Evolutionary conservation across 2,888 invertebrate genomes (phyloP), one percentile per base, ranked within the genome.

Genomic region (Lasioglossum calceatum): DNA sequence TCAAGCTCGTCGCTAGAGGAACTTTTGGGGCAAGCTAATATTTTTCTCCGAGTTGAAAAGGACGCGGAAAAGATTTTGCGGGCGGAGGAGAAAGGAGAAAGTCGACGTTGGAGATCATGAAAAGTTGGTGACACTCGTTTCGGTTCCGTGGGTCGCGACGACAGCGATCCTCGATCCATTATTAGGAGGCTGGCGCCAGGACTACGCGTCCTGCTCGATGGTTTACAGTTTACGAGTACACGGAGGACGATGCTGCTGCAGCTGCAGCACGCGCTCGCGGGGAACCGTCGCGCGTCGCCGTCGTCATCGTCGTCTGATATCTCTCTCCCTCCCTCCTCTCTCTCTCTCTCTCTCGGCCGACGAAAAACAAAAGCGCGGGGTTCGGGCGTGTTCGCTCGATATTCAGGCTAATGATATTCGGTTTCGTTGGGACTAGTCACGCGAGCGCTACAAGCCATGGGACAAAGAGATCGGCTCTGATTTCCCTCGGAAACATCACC

Each of bases 361-460:
- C 54, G 77, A 81, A 83, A 87, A 85, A 81, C 83, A 85, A 82
- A 87, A 85, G 88, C 77, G 76, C 36, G 73, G 67, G 81, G 80
- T 42, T 77, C 73, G 79, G 82, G 81, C 64, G 83, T 80, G 81
- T 82, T 85, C 86, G 78, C 78, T 83, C 82, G 82, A 88, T 88
- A 88, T 86, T 88, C 88, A 72, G 88, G 86, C 86, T 88, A 88
- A 88, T 84, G 88, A 84, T 84, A 84, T 88, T 84, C 84, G 79
- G 73, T 82, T 82, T 88, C 75, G 76, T 27, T 19, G 77, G 61
- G 73, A 79, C 76, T 74, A 76, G 84, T 80, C 85, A 82, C 81
- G 85, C 88, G 42, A 85, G 42, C 67, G 72, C 47, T 79, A 85
- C 83, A 64, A 47, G 44, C 58, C 16, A 27, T 23, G 8, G 36